A percentile compares a stretch with the other conserved stretches of the same genome.
Evolutionary conservation across 1,140 invertebrate species (phyloP).

Genomic region (Myzus persicae): DNA sequence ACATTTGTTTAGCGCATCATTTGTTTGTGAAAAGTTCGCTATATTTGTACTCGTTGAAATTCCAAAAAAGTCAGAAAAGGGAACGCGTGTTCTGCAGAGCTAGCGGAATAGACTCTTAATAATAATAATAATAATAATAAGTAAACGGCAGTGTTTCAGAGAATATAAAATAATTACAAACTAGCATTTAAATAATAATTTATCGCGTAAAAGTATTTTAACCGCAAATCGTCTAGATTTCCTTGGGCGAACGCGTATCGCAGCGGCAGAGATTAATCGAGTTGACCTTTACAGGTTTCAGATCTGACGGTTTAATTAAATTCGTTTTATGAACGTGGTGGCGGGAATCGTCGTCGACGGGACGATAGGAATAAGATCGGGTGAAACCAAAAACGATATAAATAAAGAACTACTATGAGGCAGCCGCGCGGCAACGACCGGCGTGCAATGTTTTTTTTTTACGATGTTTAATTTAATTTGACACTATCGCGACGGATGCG

Average conservation of each 20-base stretch:
- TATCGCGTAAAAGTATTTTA: background rate
- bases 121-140: background rate
- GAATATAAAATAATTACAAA: conserved; percentile 11
- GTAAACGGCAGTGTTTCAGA: background rate
- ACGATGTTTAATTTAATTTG: conserved; percentile 49
- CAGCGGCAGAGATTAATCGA: conserved; percentile 28
- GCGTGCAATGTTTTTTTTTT: conserved; percentile 12
- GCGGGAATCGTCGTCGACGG: background rate
- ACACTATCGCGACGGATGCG: conserved; percentile 29
- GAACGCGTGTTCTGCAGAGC: background rate
- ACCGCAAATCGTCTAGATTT: background rate
- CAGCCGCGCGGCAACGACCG: background rate
- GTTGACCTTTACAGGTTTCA: conserved; percentile 37
- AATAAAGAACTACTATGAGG: background rate
- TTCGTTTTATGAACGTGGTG: background rate
- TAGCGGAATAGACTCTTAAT: background rate
- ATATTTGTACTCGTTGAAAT: background rate
- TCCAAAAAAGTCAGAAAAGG: background rate
- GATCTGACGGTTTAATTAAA: conserved; percentile 43
- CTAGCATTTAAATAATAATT: conserved; percentile 20
- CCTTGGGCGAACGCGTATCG: background rate
- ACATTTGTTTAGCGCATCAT: background rate
- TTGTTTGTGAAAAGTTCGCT: conserved; percentile 1
- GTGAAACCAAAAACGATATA: conserved; percentile 25
- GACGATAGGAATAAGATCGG: background rate